Evolutionary conservation across 2,113 vertebrate species (phyloP).

Genomic region (Eudyptes chrysolophus): DNA sequence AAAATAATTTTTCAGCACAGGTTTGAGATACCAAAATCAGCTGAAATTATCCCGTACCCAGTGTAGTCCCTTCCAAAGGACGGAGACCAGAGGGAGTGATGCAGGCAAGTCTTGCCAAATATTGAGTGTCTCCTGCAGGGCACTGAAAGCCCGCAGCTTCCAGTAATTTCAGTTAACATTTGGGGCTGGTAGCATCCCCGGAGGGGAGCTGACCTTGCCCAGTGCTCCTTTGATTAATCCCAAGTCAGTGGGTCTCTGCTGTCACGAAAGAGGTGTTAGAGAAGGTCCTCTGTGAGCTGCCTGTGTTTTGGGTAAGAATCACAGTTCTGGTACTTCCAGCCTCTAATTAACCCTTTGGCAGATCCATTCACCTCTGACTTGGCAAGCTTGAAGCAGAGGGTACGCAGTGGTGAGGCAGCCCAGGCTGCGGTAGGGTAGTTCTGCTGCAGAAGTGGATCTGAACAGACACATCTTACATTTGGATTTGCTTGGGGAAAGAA

Average conservation of each 20-base stretch:
- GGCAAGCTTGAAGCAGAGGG: neutral
- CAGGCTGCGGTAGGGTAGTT: accelerated
- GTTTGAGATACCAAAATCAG: neutral
- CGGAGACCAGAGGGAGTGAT: neutral
- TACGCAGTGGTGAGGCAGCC: accelerated
- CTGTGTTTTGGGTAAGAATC: neutral
- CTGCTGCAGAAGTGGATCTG: too few species aligned
- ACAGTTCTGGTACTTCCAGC: neutral
- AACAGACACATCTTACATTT: neutral
- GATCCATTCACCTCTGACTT: neutral
- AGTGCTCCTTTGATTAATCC: neutral
- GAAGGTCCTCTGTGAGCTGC: neutral
- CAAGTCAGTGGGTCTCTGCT: neutral
- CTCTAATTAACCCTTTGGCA: neutral
- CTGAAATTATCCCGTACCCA: neutral
- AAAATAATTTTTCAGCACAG: neutral
- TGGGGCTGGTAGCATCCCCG: neutral
- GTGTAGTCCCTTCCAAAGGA: neutral
- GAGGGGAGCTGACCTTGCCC: neutral
- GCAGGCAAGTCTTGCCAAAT: neutral
- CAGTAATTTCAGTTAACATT: neutral
- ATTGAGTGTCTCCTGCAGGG: neutral
- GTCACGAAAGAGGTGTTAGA: neutral
- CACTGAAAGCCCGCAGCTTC: neutral
- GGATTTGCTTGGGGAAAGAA: neutral